Evolutionary conservation across 2,888 invertebrate species (phyloP).

Genomic region (Cheilosia variabilis): DNA sequence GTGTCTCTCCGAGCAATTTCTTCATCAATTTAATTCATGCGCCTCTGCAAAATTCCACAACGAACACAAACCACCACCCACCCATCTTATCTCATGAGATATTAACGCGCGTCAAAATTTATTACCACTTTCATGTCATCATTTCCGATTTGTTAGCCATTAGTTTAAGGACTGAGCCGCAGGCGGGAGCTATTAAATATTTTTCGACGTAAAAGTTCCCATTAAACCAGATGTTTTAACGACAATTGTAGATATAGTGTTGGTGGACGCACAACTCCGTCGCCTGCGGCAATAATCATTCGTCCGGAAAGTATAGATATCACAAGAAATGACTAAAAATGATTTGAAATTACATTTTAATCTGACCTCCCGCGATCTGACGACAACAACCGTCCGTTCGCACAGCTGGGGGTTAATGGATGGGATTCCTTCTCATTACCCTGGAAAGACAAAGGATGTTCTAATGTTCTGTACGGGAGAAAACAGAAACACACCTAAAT

Average conservation of each 20-base stretch:
- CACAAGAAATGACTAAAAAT: constrained; percentile 20
- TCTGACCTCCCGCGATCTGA: constrained; percentile 3
- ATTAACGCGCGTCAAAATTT: constrained; percentile 57
- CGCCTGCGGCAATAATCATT: constrained; percentile 36
- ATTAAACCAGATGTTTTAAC: constrained; percentile 55
- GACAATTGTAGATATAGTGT: constrained; percentile 3
- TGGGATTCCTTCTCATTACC: constrained; percentile 21
- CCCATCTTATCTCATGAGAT: constrained; percentile 35
- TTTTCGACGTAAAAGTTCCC: constrained; percentile 2
- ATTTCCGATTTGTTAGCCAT: constrained; percentile 50
- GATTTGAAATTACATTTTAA: constrained; percentile 44
- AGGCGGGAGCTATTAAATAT: neutral
- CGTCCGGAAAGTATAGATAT: constrained; percentile 54
- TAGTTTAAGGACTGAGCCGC: constrained; percentile 3
- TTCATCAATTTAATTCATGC: neutral
- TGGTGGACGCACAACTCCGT: neutral
- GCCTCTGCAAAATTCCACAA: neutral
- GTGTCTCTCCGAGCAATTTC: neutral
- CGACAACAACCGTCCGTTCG: neutral
- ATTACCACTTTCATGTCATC: constrained; percentile 59
- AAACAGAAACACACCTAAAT: constrained; percentile 19
- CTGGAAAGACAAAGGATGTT: constrained; percentile 17
- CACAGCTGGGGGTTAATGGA: constrained; percentile 17
- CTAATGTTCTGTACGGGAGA: neutral
- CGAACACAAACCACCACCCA: neutral